phyloP scores from a whole-genome alignment of 2,797 vertebrate genomes.

The Hippocampus kuda region DNA sequence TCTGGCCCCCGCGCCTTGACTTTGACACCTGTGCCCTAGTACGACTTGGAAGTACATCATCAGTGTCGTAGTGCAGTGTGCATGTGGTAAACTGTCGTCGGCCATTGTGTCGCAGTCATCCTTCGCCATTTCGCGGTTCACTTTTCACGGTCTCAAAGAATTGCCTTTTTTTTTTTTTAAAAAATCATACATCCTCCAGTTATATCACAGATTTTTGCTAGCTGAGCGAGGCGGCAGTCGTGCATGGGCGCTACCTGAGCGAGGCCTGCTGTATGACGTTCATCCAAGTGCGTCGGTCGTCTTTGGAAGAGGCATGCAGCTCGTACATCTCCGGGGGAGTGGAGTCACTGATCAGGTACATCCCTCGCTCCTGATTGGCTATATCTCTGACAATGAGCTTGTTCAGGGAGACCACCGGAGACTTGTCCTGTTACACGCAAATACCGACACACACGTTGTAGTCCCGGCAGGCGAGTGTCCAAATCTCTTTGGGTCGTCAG shows the following conservation, averaged over 20 bases:
- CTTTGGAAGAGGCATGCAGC: slow-evolving; percentile 76
- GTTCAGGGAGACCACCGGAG: slow-evolving; percentile 77
- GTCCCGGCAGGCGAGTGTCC: not conserved
- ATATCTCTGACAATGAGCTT: slow-evolving; percentile 86
- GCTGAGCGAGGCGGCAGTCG: no score
- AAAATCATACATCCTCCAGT: no score
- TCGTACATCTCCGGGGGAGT: slow-evolving; percentile 88
- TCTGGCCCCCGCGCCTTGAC: no score
- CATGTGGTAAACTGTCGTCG: not conserved
- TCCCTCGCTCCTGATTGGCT: slow-evolving; percentile 90
- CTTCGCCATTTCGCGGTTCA: not conserved
- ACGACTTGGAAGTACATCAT: not conserved
- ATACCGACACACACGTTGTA: not conserved
- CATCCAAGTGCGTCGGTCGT: slow-evolving; percentile 82
- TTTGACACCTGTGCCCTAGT: no score
- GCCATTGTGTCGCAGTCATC: not conserved
- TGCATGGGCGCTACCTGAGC: slow-evolving; percentile 45
- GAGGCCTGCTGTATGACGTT: slow-evolving; percentile 76
- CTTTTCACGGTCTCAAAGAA: not conserved
- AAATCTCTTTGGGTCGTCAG: not conserved
- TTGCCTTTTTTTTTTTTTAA: not conserved
- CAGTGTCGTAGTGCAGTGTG: not conserved
- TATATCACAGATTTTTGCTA: no score
- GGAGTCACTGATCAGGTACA: slow-evolving; percentile 82
- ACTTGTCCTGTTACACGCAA: slow-evolving; percentile 72